Conservation (phyloP, 2,888 invertebrate species). For the Hemicrepidius hirtus region DNA sequence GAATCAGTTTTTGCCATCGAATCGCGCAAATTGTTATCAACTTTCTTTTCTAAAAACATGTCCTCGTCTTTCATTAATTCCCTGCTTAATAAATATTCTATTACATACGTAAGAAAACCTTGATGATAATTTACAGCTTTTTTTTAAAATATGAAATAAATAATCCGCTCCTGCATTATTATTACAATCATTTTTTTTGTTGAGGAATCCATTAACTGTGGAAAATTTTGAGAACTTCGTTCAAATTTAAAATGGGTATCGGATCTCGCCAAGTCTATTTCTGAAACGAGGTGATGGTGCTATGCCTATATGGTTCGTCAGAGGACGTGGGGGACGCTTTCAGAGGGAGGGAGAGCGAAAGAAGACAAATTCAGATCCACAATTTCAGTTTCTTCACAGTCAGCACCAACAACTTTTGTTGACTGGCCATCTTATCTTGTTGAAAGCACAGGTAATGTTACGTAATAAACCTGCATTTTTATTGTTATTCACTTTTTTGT, state of each 20-base stretch:
- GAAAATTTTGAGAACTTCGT: conserved; percentile 38
- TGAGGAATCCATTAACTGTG: conserved; percentile 2
- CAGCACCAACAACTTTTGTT: conserved; percentile 75
- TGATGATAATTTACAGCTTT: too few species aligned
- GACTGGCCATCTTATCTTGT: conserved; percentile 73
- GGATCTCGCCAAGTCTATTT: conserved; percentile 58
- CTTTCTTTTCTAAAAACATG: too few species aligned
- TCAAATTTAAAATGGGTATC: conserved; percentile 52
- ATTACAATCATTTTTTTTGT: too few species aligned
- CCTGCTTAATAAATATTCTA: too few species aligned
- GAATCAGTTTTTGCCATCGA: too few species aligned
- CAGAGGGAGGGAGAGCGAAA: conserved; percentile 50
- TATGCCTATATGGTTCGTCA: conserved; percentile 55
- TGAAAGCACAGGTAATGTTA: conserved; percentile 68
- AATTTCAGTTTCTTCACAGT: conserved; percentile 76
- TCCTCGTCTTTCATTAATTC: too few species aligned
- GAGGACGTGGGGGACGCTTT: conserved; percentile 48
- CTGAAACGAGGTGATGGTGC: conserved; percentile 56
- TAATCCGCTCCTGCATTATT: too few species aligned
- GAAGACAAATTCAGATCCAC: conserved; percentile 72
- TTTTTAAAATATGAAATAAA: too few species aligned
- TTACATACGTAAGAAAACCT: too few species aligned
- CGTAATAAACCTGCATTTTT: conserved; percentile 40
- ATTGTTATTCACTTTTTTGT: background rate
- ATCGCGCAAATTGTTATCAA: too few species aligned